phyloP scores from a whole-genome alignment of 2,113 vertebrate species.

The Tyrannus savana region DNA sequence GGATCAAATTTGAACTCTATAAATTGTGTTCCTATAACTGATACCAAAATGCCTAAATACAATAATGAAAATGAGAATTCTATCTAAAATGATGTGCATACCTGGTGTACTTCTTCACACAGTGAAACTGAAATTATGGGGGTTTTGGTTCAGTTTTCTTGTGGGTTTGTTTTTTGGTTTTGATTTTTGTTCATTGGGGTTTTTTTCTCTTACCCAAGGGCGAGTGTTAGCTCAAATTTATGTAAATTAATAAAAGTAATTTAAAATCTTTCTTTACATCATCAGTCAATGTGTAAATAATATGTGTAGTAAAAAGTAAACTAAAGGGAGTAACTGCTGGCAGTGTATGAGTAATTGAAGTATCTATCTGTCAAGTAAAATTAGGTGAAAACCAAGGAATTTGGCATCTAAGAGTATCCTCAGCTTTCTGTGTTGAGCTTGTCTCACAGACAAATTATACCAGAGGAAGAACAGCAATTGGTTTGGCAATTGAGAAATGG shows the following conservation, averaged over 20 bases:
- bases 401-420: neutral
- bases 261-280: neutral
- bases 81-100: neutral
- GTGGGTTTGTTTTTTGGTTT: neutral
- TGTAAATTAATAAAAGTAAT: neutral
- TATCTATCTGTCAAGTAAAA: neutral
- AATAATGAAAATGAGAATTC: slow-evolving; percentile 12
- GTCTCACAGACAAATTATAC: neutral
- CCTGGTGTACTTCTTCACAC: neutral
- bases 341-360: neutral
- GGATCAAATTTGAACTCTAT: slow-evolving; percentile 49
- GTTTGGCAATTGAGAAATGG: neutral
- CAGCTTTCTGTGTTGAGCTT: fast-evolving
- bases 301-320: neutral
- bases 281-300: neutral
- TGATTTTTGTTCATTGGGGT: neutral
- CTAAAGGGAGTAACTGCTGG: neutral
- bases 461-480: neutral
- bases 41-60: neutral
- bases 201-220: neutral
- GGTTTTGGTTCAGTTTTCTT: neutral
- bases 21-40: slow-evolving; percentile 15
- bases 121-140: neutral
- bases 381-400: neutral
- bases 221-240: neutral